phyloP scores from a whole-genome alignment of 2,888 invertebrate genomes.

The Maniola hyperantus region DNA sequence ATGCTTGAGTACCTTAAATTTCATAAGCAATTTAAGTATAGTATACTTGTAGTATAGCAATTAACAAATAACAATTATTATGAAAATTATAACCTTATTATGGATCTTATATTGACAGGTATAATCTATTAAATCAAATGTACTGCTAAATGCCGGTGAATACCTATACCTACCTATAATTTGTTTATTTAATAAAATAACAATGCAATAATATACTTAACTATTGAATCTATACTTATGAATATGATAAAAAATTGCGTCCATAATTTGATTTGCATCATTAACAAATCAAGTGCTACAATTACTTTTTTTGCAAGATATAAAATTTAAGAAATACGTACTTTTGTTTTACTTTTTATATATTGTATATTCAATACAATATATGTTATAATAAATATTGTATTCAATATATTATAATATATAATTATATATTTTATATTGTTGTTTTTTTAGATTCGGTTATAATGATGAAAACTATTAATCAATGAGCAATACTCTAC shows the following conservation, averaged over 20 bases:
- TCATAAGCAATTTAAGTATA: neutral
- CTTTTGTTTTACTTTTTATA: neutral
- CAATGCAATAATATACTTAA: neutral
- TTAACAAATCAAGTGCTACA: neutral
- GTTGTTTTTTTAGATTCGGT: too few species aligned
- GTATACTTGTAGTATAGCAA: too few species aligned
- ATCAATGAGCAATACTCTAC: neutral
- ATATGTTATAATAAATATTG: too few species aligned
- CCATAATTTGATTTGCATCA: constrained; percentile 3
- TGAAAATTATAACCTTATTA: neutral
- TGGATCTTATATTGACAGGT: neutral
- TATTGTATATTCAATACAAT: too few species aligned
- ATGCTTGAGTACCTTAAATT: constrained; percentile 3
- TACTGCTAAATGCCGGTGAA: too few species aligned
- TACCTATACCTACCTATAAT: too few species aligned
- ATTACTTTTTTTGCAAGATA: neutral
- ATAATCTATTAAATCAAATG: neutral
- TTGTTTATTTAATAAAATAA: too few species aligned
- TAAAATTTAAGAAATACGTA: neutral
- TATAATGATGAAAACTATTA: neutral
- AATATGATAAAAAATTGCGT: constrained; percentile 1
- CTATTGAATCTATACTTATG: neutral
- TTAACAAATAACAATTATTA: neutral
- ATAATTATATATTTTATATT: too few species aligned
- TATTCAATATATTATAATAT: too few species aligned